phyloP scores from a whole-genome alignment of 2,888 invertebrate species.

The Globia sparganii region DNA sequence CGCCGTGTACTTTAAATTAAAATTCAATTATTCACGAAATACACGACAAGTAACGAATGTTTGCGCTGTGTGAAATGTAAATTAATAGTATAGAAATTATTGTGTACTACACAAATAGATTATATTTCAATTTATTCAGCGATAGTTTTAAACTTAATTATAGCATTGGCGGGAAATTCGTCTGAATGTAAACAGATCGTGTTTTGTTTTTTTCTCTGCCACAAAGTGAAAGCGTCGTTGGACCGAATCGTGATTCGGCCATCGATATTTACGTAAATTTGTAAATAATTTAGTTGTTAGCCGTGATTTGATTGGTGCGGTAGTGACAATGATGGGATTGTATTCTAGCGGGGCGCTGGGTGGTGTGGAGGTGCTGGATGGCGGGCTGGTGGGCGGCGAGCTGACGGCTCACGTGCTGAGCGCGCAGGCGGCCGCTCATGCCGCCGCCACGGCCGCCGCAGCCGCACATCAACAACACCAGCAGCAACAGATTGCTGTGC shows the following conservation, averaged over 20 bases:
- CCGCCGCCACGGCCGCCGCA: slow-evolving; percentile 84
- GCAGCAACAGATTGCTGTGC: slow-evolving; percentile 85
- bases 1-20: slow-evolving; percentile 16
- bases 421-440: slow-evolving; percentile 89
- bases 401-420: slow-evolving; percentile 85
- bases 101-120: slow-evolving; percentile 6
- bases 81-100: slow-evolving; percentile 16
- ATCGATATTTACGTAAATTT: slow-evolving; percentile 62
- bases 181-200: slow-evolving; percentile 68
- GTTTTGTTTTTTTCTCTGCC: slow-evolving; percentile 69
- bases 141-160: slow-evolving; percentile 7
- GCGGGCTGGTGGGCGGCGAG: slow-evolving; percentile 85
- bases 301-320: slow-evolving; percentile 65
- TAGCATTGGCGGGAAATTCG: slow-evolving; percentile 70
- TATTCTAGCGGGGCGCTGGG: slow-evolving; percentile 91
- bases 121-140: slow-evolving; percentile 14
- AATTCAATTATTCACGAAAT: slow-evolving; percentile 15
- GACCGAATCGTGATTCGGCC: slow-evolving; percentile 65
- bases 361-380: slow-evolving; percentile 87
- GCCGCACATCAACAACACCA: slow-evolving; percentile 83
- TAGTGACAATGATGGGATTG: slow-evolving; percentile 87
- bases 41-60: slow-evolving; percentile 49
- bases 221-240: slow-evolving; percentile 68
- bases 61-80: slow-evolving; percentile 65
- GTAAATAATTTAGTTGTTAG: slow-evolving; percentile 59